Evolutionary conservation across 2,888 invertebrate genomes (phyloP), one percentile per base, ranked within the genome.

Genomic region (Chloromyia formosa): DNA sequence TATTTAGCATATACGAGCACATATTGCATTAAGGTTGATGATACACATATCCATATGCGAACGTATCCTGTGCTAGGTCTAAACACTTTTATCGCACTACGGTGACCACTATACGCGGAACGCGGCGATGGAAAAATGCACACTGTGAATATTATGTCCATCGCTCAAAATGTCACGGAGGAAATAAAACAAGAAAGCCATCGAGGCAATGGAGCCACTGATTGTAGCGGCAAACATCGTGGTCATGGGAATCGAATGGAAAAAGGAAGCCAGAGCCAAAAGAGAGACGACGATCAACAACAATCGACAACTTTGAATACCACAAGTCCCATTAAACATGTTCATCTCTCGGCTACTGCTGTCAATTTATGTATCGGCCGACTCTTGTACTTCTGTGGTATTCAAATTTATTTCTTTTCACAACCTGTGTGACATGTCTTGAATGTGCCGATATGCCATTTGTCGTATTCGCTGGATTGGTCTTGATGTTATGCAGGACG

Each of bases 401-500:
- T 76, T 76, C 75, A 76, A 76, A 76, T 76, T 76, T 76, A 76
- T 76, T 73, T 76, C 75, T 54, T 61, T 73, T 69, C 42, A 42
- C 73, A 66, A 45, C 56, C 45, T n/a, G 62, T 40, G 42, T 76
- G 76, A 76, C 76, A 75, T 73, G 60, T 76, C 74, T 58, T 56
- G 56, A 20, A 20, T 58, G 71, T 23, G 56, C 58, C 71, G 71
- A 71, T 71, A 71, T 71, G 56, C 58, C 40, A 71, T 71, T 71
- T 71, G 71, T 71, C 71, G 71, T 40, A n/a, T 35, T 2, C 2
- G 27, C 7, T 35, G 2, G 27, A 35, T 4, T 35, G 27, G 27
- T 7, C 7, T 35, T 2, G 27, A 35, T 35, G 27, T 35, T 35
- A 35, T 35, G 27, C 7, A 35, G 7, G 7, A 35, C 3, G 2